Conservation (phyloP, 2,888 invertebrate species). For the Silvanus unidentatus region DNA sequence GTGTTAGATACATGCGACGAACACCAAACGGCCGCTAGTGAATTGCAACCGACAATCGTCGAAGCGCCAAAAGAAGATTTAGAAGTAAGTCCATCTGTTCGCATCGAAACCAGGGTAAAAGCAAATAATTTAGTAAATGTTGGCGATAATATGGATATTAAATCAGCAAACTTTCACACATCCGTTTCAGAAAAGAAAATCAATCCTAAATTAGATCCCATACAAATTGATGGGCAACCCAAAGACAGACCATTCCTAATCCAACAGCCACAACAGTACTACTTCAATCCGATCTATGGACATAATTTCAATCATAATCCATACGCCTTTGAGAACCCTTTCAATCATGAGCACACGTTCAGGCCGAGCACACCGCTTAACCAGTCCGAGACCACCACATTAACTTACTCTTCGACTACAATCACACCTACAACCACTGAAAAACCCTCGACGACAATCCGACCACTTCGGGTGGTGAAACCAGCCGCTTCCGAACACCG, state of each 20-base stretch:
- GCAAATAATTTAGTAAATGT: constrained; percentile 31
- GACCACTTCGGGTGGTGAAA: constrained; percentile 3
- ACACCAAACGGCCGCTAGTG: constrained; percentile 50
- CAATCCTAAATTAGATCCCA: constrained; percentile 15
- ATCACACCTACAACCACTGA: constrained; percentile 21
- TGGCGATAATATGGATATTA: constrained; percentile 29
- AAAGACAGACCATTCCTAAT: constrained; percentile 22
- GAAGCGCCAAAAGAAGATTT: constrained; percentile 46
- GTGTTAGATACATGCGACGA: constrained; percentile 77
- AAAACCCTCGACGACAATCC: constrained; percentile 21
- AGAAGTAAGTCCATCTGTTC: constrained; percentile 51
- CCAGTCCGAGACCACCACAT: constrained; percentile 7
- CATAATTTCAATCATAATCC: constrained; percentile 13
- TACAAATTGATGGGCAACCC: constrained; percentile 4
- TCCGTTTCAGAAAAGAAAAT: constrained; percentile 30
- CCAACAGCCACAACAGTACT: constrained; percentile 20
- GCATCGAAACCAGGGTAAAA: constrained; percentile 36
- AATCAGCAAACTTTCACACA: constrained; percentile 21
- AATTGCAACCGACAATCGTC: constrained; percentile 47
- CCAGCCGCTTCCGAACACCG: constrained; percentile 1
- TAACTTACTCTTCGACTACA: constrained; percentile 12
- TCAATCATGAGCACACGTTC: constrained; percentile 20
- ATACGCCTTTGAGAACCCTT: constrained; percentile 15
- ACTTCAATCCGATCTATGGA: constrained; percentile 15
- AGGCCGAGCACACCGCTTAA: constrained; percentile 24